Base-by-base conservation (phyloP, 2,797 vertebrate genomes). In the Notolabrus celidotus region DNA sequence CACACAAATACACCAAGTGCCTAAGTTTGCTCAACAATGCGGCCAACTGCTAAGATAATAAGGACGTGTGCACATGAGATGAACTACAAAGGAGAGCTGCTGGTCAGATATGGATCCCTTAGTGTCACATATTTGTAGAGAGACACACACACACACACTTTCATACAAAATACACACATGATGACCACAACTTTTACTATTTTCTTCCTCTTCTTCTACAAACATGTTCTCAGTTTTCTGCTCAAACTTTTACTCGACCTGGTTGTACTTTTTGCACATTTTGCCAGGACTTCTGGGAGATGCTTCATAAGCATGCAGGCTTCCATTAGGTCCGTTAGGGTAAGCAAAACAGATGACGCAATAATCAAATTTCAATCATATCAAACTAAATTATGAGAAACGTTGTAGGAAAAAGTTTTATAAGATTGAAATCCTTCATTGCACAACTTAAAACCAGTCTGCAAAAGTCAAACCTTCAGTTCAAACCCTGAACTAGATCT, bases 21-120 rank as follows among this genome's bases (percentile, higher is more conserved):
- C 58, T 27, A 43, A 59, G 80, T 70, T 83, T 10, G 20, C 71
- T 86, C 82, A 84, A 85, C 86, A 86, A 84, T 79, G 76, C 20
- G 42, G 53, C 78, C 86, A 88, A 88, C 88, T 88, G 87, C 68
- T 67, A 72, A 84, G 80, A 87, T 71, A 80, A 85, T 55, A 66
- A 0, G 17, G 60, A 83, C 20, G 70, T 74, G 58, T 76, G 80
- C 46, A 59, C 67, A 47, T 63, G 77, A 80, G 60, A 78, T 42
- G 59, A 78, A 86, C 70, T 74, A 83, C 82, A 83, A 84, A 87
- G 86, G 49, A 49, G 65, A 82, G 67, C 38, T 49, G 46, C 59
- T 11, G 47, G 51, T 55, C 71, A 52, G 52, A 67, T 54, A 67
- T 52, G 33, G 54, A 87, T 83, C 84, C 68, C 76, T 58, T 39